Base-by-base conservation (phyloP, 1,140 invertebrate species). In the Fopius arisanus region DNA sequence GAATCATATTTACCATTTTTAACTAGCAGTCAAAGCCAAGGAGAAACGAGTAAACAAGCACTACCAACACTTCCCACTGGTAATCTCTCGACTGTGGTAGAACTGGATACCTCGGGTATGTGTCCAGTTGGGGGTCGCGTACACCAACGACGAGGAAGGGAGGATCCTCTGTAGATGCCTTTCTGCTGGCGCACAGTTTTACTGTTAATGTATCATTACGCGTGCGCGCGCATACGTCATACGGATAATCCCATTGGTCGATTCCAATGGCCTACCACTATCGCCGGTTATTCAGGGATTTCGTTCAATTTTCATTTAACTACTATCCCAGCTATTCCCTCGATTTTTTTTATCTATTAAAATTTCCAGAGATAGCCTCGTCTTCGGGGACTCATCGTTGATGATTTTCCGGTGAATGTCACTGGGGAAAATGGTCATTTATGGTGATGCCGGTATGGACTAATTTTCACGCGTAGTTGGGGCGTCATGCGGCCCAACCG, bases 61-160 rank as follows among this genome's bases (percentile, higher is more conserved):
- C 82, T 83, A 79, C 78, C 78, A 77, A 79, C 80, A 83, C 82
- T 83, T 81, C n/a, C 79, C 79, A 78, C 81, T 67, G 76, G 79
- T 65, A 65, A 74, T 75, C 14, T 48, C 77, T 79, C 76, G 74
- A 72, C 79, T 79, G 78, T 80, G 75, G 78, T 80, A 76, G 67
- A 80, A 82, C 82, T 83, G 81, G 80, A 79, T 78, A 75, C 16
- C 62, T 16, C 16, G n/a, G 62, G 62, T 31, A 3, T 74, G 66
- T 80, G 77, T 80, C 77, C 78, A 80, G 78, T 81, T 76, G 78
- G 75, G 77, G 80, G 76, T 78, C 79, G 80, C 77, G 67, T 75
- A 77, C 77, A 80, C 74, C 76, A 78, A 79, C 80, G 79, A 81
- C 78, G 80, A 76, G 79, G 80, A 83, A 83, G 82, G 82, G 82